A percentile compares a stretch with the other conserved stretches of the same genome.
These are phyloP conservation scores for Colossoma macropomum DNA, from an alignment of 2,113 vertebrate genomes.

Conservation along the genomic window DNA sequence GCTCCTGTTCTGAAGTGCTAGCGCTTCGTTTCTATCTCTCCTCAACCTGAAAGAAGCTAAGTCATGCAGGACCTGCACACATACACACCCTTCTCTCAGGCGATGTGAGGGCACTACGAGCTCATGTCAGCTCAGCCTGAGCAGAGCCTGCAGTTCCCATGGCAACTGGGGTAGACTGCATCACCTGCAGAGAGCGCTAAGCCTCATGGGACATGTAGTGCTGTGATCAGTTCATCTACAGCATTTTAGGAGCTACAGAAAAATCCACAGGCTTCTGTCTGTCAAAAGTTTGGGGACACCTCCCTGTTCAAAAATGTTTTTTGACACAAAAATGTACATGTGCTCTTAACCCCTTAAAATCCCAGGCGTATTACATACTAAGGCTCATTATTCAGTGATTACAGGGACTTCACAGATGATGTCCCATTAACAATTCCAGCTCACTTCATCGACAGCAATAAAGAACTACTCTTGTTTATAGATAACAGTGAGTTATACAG, in stretches of 20 bases:
- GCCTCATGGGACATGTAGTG: constrained; percentile 46
- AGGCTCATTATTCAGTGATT: too few relatives aligned
- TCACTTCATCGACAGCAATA: too few relatives aligned
- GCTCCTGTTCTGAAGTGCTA: not conserved
- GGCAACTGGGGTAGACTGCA: constrained; percentile 38
- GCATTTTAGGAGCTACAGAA: constrained; percentile 10
- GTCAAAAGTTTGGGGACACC: not conserved
- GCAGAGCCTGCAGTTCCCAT: constrained; percentile 52
- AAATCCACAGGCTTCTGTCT: not conserved
- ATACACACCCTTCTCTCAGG: constrained; percentile 12
- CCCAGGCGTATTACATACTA: too few relatives aligned
- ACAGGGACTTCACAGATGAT: too few relatives aligned
- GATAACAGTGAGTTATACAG: too few relatives aligned
- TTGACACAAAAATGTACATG: too few relatives aligned
- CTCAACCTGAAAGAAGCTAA: constrained; percentile 22
- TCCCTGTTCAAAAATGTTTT: not conserved
- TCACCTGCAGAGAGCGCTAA: constrained; percentile 40
- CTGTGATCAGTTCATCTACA: constrained; percentile 29
- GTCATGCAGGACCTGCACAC: constrained; percentile 23
- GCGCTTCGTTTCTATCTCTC: not conserved
- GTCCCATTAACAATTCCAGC: too few relatives aligned
- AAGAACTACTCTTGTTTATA: too few relatives aligned
- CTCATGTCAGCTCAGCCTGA: constrained; percentile 38
- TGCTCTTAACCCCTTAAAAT: too few relatives aligned
- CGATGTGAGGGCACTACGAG: constrained; percentile 40